Evolutionary conservation across 2,113 vertebrate genomes (phyloP).

Genomic region (Proterorhinus semilunaris): DNA sequence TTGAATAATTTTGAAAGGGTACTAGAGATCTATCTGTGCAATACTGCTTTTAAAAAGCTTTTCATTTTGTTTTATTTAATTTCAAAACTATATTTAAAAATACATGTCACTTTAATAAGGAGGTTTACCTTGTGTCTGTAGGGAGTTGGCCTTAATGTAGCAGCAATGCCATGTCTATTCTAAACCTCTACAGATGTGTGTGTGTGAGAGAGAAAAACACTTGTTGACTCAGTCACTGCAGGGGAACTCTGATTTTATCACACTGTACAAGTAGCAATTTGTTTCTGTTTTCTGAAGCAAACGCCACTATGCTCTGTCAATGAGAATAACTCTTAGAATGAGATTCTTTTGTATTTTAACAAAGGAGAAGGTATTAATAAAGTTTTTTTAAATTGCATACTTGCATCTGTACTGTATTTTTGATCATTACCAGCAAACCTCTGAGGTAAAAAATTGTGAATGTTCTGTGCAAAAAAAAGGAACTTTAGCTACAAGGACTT

Average conservation of each 20-base stretch:
- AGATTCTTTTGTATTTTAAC: conserved; percentile 75
- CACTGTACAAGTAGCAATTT: conserved; percentile 84
- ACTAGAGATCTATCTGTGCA: conserved; percentile 86
- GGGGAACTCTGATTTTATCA: conserved; percentile 85
- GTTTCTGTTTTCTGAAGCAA: conserved; percentile 95
- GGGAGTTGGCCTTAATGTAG: conserved; percentile 94
- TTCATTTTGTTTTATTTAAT: conserved; percentile 61
- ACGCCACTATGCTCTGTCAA: conserved; percentile 85
- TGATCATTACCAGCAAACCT: not conserved
- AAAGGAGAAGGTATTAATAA: conserved; percentile 77
- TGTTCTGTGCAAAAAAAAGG: not conserved
- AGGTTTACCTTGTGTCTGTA: conserved; percentile 83
- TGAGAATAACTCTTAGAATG: conserved; percentile 74
- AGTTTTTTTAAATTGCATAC: conserved; percentile 48
- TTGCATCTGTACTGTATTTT: not conserved
- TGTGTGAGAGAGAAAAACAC: conserved; percentile 53
- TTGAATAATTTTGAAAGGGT: conserved; percentile 72
- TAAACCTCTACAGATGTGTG: conserved; percentile 89
- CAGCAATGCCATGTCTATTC: conserved; percentile 84
- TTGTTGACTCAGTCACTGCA: conserved; percentile 86
- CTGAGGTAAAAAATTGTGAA: not conserved
- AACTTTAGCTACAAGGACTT: not conserved
- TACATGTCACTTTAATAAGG: conserved; percentile 95
- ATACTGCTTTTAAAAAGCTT: conserved; percentile 85
- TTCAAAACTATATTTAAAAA: conserved; percentile 51